These are phyloP conservation scores for Nomada flava DNA, from an alignment of 2,888 invertebrate genomes.

Conservation along the genomic window DNA sequence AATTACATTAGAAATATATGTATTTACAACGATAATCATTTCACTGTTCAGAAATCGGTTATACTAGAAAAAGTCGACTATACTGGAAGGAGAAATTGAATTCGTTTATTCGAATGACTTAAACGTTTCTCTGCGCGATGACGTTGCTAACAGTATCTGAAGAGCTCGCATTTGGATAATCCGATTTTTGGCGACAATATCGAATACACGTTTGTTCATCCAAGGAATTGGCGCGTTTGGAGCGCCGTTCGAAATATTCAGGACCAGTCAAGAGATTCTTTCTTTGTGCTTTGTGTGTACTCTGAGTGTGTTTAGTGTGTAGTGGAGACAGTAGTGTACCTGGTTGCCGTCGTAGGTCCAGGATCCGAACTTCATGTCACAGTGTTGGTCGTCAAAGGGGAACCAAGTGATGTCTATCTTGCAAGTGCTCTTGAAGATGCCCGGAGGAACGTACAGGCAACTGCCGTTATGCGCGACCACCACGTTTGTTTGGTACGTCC, in stretches of 20 bases:
- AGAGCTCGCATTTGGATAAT: not conserved
- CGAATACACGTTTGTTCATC: not conserved
- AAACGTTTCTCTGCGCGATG: slow-evolving; percentile 6
- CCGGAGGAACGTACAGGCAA: slow-evolving; percentile 99
- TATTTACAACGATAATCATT: too few relatives aligned
- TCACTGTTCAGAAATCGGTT: too few relatives aligned
- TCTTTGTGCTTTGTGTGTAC: slow-evolving; percentile 65
- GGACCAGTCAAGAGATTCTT: slow-evolving; percentile 37
- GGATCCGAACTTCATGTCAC: slow-evolving; percentile 99
- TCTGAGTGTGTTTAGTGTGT: slow-evolving; percentile 72
- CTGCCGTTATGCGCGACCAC: slow-evolving; percentile 99
- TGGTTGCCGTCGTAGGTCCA: slow-evolving; percentile 99
- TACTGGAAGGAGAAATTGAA: too few relatives aligned
- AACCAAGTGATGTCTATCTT: slow-evolving; percentile 99
- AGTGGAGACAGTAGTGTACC: slow-evolving; percentile 87
- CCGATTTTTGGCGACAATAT: not conserved
- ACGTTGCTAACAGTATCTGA: not conserved
- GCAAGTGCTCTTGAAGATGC: slow-evolving; percentile 99
- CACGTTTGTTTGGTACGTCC: slow-evolving; percentile 99
- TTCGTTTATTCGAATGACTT: too few relatives aligned
- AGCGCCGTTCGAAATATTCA: slow-evolving; percentile 26
- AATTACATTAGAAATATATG: not conserved
- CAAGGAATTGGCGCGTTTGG: slow-evolving; percentile 12
- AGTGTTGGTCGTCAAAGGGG: slow-evolving; percentile 99
- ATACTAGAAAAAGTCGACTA: too few relatives aligned